These are phyloP conservation scores for Epinephelus lanceolatus DNA, from an alignment of 2,113 vertebrate species.

Conservation along the genomic window DNA sequence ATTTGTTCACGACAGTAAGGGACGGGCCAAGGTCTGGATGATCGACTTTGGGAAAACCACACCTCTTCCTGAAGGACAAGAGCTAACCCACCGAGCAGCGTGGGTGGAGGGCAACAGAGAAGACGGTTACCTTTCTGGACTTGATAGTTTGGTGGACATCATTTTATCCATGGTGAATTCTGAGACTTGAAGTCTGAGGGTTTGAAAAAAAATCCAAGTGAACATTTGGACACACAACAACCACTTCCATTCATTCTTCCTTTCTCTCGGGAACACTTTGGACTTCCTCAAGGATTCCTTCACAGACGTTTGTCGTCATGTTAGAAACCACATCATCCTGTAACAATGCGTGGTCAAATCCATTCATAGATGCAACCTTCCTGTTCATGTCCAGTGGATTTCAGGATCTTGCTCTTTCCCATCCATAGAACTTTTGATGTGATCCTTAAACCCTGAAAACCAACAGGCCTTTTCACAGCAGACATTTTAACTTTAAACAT, in stretches of 20 bases:
- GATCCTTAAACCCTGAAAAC: neutral
- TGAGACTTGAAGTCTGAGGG: conserved; percentile 63
- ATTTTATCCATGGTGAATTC: conserved; percentile 86
- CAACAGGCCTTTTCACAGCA: conserved; percentile 2
- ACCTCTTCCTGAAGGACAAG: conserved; percentile 91
- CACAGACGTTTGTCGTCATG: conserved; percentile 19
- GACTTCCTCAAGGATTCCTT: conserved; percentile 31
- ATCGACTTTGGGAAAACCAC: conserved; percentile 99
- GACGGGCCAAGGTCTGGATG: conserved; percentile 98
- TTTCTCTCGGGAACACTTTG: conserved; percentile 36
- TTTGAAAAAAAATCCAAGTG: conserved; percentile 1
- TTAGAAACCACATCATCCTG: conserved; percentile 32
- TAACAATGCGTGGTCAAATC: conserved; percentile 3
- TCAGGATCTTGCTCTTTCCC: neutral
- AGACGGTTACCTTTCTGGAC: conserved; percentile 95
- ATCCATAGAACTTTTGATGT: neutral
- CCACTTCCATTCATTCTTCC: conserved; percentile 51
- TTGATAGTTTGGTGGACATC: conserved; percentile 96
- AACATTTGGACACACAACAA: conserved; percentile 43
- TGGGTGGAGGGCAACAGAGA: conserved; percentile 98
- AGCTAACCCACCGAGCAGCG: conserved; percentile 88
- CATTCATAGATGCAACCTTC: neutral
- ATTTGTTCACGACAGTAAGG: conserved; percentile 95
- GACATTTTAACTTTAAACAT: conserved; percentile 17
- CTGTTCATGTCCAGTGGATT: neutral